Conservation (phyloP, 1,140 invertebrate species). For the Cydia pomonella region DNA sequence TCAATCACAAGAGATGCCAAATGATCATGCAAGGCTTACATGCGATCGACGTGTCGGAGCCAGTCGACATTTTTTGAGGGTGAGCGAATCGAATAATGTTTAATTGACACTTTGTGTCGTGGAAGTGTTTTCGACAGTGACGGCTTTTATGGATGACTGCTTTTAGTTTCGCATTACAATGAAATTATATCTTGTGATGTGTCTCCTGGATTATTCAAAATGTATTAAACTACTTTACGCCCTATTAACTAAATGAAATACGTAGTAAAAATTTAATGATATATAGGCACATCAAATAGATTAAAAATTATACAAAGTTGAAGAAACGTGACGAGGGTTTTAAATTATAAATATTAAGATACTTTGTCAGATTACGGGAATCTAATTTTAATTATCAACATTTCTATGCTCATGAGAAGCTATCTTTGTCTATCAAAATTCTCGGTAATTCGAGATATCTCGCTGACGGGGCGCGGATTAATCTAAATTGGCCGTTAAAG, state of each 20-base stretch:
- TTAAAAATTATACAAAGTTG: background rate
- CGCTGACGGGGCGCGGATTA: background rate
- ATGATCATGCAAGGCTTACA: slow-evolving; percentile 46
- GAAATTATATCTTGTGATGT: background rate
- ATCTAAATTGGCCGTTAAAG: slow-evolving; percentile 31
- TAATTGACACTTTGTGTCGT: slow-evolving; percentile 19
- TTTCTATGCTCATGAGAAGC: background rate
- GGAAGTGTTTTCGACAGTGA: slow-evolving; percentile 9
- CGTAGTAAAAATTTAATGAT: background rate
- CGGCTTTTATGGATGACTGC: slow-evolving; percentile 6
- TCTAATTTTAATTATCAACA: background rate
- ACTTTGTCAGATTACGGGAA: background rate
- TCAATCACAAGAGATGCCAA: slow-evolving; percentile 61
- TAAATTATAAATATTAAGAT: background rate
- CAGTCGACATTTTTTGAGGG: slow-evolving; percentile 20
- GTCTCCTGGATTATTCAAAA: background rate
- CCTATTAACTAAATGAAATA: background rate
- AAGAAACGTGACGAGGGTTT: background rate
- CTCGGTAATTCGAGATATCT: slow-evolving; percentile 23
- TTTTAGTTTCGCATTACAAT: background rate
- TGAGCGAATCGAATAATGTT: slow-evolving; percentile 21
- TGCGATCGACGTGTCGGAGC: slow-evolving; percentile 7
- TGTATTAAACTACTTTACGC: background rate
- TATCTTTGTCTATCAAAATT: slow-evolving; percentile 25
- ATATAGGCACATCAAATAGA: background rate